Percentiles rank a stretch among this genome's conserved stretches.
Conservation (phyloP, 2,797 vertebrate genomes). For the Bucorvus abyssinicus region DNA sequence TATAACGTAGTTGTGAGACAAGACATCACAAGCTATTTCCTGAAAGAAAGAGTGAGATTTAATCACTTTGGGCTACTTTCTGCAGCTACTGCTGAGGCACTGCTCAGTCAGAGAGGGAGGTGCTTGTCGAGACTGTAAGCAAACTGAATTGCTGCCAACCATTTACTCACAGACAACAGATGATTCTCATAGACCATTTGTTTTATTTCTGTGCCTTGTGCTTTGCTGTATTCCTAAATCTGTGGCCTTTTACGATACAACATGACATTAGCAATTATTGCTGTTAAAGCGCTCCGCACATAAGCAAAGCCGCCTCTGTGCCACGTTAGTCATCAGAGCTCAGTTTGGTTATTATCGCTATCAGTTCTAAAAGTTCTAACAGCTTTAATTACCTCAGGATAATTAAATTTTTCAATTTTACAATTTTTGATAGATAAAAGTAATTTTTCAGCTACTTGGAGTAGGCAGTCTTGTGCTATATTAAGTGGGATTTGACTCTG, state of each 20-base stretch:
- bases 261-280: neutral
- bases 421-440: neutral
- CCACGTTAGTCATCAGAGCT: neutral
- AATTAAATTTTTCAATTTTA: neutral
- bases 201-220: conserved; percentile 54
- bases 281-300: neutral
- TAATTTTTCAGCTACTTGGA: neutral
- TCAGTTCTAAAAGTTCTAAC: neutral
- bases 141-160: conserved; percentile 54
- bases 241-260: conserved; percentile 29
- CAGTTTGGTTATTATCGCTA: neutral
- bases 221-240: conserved; percentile 48
- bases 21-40: conserved; percentile 72
- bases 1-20: conserved; percentile 71
- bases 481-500: neutral
- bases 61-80: conserved; percentile 68
- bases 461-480: neutral
- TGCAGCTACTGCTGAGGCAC: conserved; percentile 49
- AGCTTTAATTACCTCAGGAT: neutral
- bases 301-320: neutral
- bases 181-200: conserved; percentile 62
- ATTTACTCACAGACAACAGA: conserved; percentile 57
- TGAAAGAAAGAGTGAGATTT: conserved; percentile 72
- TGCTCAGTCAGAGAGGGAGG: conserved; percentile 45
- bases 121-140: conserved; percentile 66